Evolutionary conservation across 2,113 vertebrate genomes (phyloP).

Genomic region (Gymnogyps californianus): DNA sequence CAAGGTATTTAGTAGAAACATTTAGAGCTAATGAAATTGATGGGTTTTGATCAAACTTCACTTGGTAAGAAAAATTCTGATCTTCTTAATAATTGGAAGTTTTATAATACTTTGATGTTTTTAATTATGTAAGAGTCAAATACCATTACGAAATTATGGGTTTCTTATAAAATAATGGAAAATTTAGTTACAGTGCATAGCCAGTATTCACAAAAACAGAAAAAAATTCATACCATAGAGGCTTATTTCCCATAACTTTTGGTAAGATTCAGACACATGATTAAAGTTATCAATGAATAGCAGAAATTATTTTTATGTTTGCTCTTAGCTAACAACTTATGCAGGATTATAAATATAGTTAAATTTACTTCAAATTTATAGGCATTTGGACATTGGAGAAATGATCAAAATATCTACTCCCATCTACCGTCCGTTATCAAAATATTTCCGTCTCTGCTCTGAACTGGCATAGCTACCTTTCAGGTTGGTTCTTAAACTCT

Average conservation of each 20-base stretch:
- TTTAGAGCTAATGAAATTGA: background rate
- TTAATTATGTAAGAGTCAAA: background rate
- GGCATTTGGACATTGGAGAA: background rate
- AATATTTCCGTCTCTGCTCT: background rate
- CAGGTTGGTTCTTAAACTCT: background rate
- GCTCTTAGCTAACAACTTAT: background rate
- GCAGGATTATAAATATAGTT: background rate
- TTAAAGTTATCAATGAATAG: background rate
- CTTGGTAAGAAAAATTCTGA: background rate
- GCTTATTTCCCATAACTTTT: background rate
- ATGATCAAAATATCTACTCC: background rate
- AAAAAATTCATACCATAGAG: background rate
- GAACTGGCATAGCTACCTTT: background rate
- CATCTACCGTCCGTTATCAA: background rate
- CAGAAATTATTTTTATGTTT: background rate
- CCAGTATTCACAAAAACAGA: background rate
- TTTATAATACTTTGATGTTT: background rate
- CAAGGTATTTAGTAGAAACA: background rate
- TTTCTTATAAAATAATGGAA: background rate
- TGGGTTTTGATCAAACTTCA: background rate
- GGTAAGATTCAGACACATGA: background rate
- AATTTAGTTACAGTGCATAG: background rate
- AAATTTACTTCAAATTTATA: background rate
- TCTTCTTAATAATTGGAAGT: background rate
- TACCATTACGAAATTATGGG: background rate